Conservation (phyloP, 2,797 vertebrate genomes). For the Aplochiton taeniatus region DNA sequence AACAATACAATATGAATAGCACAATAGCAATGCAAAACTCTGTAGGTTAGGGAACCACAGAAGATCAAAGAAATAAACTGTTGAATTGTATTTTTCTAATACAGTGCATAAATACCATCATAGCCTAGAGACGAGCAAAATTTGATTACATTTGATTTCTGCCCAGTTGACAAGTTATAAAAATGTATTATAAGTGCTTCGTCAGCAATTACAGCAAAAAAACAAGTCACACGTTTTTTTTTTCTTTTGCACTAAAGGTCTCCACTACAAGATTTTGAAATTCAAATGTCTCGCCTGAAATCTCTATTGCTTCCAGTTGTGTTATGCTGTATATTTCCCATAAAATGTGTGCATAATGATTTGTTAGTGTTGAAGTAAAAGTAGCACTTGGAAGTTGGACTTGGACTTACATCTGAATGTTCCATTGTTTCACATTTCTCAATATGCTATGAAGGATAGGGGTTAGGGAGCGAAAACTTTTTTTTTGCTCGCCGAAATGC, state of each 20-base stretch:
- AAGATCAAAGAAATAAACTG: too few species aligned
- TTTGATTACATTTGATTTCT: background rate
- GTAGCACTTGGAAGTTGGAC: too few species aligned
- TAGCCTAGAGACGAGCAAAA: conserved; percentile 11
- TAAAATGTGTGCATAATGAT: conserved; percentile 32
- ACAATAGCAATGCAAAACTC: too few species aligned
- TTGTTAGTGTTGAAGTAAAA: too few species aligned
- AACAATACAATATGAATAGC: too few species aligned
- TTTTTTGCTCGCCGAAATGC: background rate
- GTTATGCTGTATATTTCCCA: conserved; percentile 46
- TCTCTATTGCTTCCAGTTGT: conserved; percentile 54
- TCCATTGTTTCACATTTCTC: too few species aligned
- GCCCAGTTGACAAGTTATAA: background rate
- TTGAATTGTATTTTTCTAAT: too few species aligned
- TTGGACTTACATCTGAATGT: too few species aligned
- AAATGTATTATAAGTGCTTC: conserved; percentile 9
- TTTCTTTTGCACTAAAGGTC: conserved; percentile 46
- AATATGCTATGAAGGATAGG: too few species aligned
- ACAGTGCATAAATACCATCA: conserved; percentile 16
- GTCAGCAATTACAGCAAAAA: conserved; percentile 31
- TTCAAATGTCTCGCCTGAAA: conserved; percentile 20
- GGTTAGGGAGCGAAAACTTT: background rate
- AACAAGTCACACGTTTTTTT: conserved; percentile 4
- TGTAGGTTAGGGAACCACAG: too few species aligned
- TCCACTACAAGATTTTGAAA: conserved; percentile 10